Evolutionary conservation across 2,888 invertebrate genomes (phyloP).

Genomic region (Coremacera marginata): DNA sequence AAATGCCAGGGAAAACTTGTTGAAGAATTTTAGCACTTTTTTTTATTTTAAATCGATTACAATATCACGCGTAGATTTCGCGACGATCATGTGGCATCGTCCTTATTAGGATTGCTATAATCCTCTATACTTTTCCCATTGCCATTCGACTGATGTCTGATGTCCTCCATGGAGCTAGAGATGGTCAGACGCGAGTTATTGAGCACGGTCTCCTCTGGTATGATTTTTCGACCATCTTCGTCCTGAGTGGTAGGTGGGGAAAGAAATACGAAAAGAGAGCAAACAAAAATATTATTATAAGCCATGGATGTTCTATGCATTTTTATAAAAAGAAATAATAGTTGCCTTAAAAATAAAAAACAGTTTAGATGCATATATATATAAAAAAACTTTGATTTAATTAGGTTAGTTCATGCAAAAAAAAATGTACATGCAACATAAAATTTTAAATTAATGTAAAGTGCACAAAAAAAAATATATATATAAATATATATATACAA

Average conservation of each 20-base stretch:
- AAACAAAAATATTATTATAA: no score
- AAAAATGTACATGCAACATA: conserved; percentile 4
- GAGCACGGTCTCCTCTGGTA: conserved; percentile 73
- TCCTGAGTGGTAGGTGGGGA: conserved; percentile 56
- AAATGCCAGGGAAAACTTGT: conserved; percentile 6
- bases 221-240: conserved; percentile 73
- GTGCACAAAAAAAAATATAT: neutral
- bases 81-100: conserved; percentile 58
- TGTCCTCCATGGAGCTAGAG: conserved; percentile 45
- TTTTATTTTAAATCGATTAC: conserved; percentile 16
- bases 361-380: no score
- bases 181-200: conserved; percentile 58
- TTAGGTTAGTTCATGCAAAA: conserved; percentile 1
- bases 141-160: conserved; percentile 50
- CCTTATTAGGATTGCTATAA: conserved; percentile 50
- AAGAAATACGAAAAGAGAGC: neutral
- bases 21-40: conserved; percentile 40
- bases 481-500: neutral
- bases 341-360: no score
- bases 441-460: conserved; percentile 1
- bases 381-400: no score
- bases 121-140: conserved; percentile 57
- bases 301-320: no score
- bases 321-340: no score
- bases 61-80: conserved; percentile 41